A percentile compares a stretch with the other conserved stretches of the same genome.
Conservation (phyloP, 2,888 invertebrate species). For the Theretra japonica region DNA sequence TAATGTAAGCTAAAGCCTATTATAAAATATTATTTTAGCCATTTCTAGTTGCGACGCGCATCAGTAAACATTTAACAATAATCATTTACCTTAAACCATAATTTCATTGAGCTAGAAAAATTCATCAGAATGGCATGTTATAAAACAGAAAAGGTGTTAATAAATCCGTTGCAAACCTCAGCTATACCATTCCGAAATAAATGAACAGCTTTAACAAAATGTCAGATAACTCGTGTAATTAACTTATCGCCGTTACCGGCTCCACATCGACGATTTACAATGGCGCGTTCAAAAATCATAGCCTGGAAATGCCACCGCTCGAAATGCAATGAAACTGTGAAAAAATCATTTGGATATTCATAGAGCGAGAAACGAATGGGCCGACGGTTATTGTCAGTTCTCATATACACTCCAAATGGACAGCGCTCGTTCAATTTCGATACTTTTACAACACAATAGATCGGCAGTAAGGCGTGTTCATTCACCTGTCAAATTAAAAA, state of each 20-base stretch:
- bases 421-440: conserved; percentile 80
- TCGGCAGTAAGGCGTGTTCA: conserved; percentile 78
- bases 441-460: conserved; percentile 83
- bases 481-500: conserved; percentile 84
- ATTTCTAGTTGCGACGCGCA: too few relatives aligned
- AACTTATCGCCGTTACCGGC: conserved; percentile 54
- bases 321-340: conserved; percentile 69
- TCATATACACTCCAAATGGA: conserved; percentile 77
- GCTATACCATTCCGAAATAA: conserved; percentile 33
- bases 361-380: conserved; percentile 68
- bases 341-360: conserved; percentile 79
- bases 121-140: conserved; percentile 10
- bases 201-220: conserved; percentile 50
- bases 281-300: conserved; percentile 51
- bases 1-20: too few relatives aligned
- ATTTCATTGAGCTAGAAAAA: too few relatives aligned
- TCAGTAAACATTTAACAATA: too few relatives aligned
- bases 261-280: conserved; percentile 43
- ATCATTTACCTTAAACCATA: too few relatives aligned
- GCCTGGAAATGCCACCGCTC: conserved; percentile 55
- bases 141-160: conserved; percentile 32
- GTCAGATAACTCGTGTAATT: conserved; percentile 59
- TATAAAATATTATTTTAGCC: too few relatives aligned
- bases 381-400: conserved; percentile 72
- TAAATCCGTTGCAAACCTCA: conserved; percentile 8